phyloP scores from a whole-genome alignment of 2,113 vertebrate genomes.

The Toxotes chatareus region DNA sequence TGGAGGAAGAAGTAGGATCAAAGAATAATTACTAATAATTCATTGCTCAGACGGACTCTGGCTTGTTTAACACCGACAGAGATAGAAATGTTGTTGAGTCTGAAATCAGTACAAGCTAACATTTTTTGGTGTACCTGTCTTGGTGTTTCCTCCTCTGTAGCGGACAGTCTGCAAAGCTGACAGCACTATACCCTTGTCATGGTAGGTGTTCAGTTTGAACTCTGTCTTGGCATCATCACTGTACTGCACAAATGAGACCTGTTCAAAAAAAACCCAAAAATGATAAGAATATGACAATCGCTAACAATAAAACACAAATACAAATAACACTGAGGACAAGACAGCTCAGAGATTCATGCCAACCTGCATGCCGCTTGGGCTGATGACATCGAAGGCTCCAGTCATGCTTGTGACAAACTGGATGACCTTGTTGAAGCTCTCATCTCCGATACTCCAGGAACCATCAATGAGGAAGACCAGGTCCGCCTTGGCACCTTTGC shows the following conservation, averaged over 20 bases:
- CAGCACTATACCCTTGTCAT: slow-evolving; percentile 91
- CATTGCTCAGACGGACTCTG: not conserved
- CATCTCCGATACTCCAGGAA: slow-evolving; percentile 99
- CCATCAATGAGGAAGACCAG: slow-evolving; percentile 98
- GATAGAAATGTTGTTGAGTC: not conserved
- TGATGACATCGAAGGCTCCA: slow-evolving; percentile 94
- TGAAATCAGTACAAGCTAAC: not conserved
- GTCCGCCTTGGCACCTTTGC: slow-evolving; percentile 97
- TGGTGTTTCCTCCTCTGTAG: slow-evolving; percentile 98
- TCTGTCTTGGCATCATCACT: slow-evolving; percentile 98
- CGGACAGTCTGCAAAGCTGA: slow-evolving; percentile 92
- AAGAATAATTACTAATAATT: not conserved
- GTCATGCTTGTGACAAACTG: slow-evolving; percentile 97
- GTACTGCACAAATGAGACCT: slow-evolving; percentile 98
- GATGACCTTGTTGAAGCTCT: slow-evolving; percentile 96
- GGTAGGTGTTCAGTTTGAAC: slow-evolving; percentile 95
- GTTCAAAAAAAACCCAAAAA: slow-evolving; percentile 63
- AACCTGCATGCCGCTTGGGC: slow-evolving; percentile 94
- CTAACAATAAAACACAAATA: not conserved
- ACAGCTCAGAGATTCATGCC: not conserved
- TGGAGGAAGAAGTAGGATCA: not conserved
- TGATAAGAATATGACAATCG: not conserved
- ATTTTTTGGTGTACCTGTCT: slow-evolving; percentile 87
- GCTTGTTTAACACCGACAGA: not conserved
- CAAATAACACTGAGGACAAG: not conserved